phyloP scores from a whole-genome alignment of 2,888 invertebrate species.

The Petrolisthes cinctipes region DNA sequence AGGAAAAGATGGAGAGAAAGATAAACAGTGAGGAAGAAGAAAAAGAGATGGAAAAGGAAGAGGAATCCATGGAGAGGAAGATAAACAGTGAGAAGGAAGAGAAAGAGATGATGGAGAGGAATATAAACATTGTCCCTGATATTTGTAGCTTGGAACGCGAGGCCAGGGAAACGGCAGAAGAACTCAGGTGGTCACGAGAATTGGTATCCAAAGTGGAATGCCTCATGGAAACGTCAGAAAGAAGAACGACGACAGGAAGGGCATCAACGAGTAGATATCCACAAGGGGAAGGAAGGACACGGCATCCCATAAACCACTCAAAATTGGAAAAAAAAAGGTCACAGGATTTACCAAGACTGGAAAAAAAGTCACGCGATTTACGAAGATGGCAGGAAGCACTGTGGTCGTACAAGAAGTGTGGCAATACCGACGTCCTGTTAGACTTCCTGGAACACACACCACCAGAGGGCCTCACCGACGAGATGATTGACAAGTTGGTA shows the following conservation, averaged over 20 bases:
- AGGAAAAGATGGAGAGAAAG: neutral
- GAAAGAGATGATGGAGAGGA: neutral
- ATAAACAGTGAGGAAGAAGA: neutral
- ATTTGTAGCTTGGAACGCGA: conserved; percentile 29
- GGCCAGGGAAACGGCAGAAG: conserved; percentile 22
- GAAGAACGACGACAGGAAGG: conserved; percentile 7
- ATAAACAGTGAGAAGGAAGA: neutral
- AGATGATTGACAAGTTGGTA: conserved; percentile 36
- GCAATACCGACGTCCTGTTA: conserved; percentile 10
- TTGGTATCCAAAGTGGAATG: conserved; percentile 17
- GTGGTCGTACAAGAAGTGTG: neutral
- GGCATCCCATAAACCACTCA: neutral
- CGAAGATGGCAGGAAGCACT: conserved; percentile 24
- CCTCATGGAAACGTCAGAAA: conserved; percentile 26
- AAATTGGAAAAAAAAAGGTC: neutral
- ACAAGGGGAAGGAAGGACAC: neutral
- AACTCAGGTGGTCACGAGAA: conserved; percentile 20
- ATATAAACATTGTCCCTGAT: neutral
- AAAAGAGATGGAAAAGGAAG: neutral
- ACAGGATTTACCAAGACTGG: too few relatives aligned
- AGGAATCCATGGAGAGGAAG: neutral
- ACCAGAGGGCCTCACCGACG: conserved; percentile 32
- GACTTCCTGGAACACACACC: conserved; percentile 4
- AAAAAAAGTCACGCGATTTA: neutral
- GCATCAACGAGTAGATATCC: neutral